Conservation (phyloP, 2,888 invertebrate species). For the Adelphocoris suturalis region DNA sequence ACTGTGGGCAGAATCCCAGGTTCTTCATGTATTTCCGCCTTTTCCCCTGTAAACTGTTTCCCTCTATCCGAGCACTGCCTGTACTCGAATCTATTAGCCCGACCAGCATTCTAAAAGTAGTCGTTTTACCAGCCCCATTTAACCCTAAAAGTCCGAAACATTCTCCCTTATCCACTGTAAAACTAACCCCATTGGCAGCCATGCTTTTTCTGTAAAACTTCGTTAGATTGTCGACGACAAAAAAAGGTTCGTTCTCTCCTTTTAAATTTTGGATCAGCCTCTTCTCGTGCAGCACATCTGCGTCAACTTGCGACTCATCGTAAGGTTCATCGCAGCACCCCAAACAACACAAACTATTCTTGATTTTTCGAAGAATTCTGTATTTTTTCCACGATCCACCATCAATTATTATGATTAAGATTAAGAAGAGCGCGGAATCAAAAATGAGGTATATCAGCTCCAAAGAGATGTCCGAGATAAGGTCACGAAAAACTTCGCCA, state of each 20-base stretch:
- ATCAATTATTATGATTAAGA: background rate
- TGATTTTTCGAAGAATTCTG: background rate
- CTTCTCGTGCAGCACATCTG: background rate
- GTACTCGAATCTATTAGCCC: conserved; percentile 79
- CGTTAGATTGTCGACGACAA: background rate
- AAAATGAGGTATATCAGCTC: background rate
- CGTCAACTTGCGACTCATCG: background rate
- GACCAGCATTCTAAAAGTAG: conserved; percentile 81
- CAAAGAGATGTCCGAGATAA: background rate
- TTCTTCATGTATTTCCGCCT: conserved; percentile 76
- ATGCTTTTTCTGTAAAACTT: conserved; percentile 76
- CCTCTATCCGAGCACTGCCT: conserved; percentile 79
- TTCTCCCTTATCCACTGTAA: conserved; percentile 82
- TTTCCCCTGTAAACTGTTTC: conserved; percentile 76
- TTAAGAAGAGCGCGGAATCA: background rate
- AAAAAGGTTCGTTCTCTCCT: background rate
- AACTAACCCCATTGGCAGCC: conserved; percentile 85
- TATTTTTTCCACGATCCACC: background rate
- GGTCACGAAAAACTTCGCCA: background rate
- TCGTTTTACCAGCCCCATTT: conserved; percentile 82
- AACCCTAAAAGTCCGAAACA: conserved; percentile 80
- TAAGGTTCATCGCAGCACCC: background rate
- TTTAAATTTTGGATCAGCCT: background rate
- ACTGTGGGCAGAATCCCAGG: conserved; percentile 95
- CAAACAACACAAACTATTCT: background rate